Evolutionary conservation across 2,113 vertebrate genomes (phyloP).

Genomic region (Phaethornis superciliosus): DNA sequence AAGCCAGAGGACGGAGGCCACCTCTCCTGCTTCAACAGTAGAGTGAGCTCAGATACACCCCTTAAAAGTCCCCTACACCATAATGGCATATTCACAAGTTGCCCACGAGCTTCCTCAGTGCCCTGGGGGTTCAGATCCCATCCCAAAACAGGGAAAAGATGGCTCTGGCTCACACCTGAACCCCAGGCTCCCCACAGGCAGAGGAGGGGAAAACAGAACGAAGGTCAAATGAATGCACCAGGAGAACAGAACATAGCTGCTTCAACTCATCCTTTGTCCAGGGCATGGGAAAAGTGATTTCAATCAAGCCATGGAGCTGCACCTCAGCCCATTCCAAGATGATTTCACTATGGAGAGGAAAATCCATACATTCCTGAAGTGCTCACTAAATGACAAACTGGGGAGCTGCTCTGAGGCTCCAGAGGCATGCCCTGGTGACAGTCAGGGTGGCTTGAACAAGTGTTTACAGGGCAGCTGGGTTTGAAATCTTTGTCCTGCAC

Average conservation of each 20-base stretch:
- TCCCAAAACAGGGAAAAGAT: background rate
- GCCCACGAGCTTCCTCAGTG: background rate
- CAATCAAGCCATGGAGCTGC: background rate
- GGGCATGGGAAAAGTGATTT: background rate
- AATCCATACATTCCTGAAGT: background rate
- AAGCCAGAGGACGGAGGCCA: background rate
- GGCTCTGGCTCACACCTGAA: background rate
- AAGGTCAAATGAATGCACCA: background rate
- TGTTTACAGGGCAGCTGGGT: background rate
- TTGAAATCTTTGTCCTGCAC: background rate
- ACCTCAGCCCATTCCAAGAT: background rate
- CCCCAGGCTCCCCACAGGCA: background rate
- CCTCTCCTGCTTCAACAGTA: background rate
- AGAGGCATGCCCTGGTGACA: background rate
- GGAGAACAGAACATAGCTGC: background rate
- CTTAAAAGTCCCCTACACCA: background rate
- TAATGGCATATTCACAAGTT: background rate
- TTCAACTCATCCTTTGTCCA: background rate
- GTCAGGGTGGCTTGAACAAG: background rate
- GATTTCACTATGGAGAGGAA: background rate
- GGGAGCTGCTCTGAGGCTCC: background rate
- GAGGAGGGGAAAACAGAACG: background rate
- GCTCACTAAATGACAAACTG: background rate
- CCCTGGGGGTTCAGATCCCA: background rate
- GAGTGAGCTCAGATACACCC: background rate